Evolutionary conservation across 2,888 invertebrate species (phyloP).

Genomic region (Aphodius granarius): DNA sequence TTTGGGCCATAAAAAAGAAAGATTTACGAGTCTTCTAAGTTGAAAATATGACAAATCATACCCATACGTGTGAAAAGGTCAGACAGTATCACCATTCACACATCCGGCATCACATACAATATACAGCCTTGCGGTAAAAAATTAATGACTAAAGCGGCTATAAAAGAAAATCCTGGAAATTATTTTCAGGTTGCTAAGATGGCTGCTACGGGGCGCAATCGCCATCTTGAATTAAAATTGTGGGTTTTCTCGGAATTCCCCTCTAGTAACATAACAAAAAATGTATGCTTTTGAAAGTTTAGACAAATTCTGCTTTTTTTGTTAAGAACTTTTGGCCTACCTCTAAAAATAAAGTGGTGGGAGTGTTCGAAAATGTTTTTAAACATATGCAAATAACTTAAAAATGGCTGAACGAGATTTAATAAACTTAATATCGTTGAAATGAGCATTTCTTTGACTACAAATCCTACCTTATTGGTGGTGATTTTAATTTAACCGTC

Average conservation of each 20-base stretch:
- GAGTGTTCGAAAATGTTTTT: neutral
- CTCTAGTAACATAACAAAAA: no score
- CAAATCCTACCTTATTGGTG: neutral
- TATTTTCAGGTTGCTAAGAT: no score
- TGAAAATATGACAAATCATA: no score
- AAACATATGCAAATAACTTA: neutral
- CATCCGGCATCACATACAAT: no score
- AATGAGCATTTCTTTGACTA: neutral
- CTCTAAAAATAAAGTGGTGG: no score
- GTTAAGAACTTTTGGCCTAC: neutral
- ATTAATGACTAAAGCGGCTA: neutral
- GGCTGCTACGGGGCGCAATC: no score
- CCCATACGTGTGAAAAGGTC: no score
- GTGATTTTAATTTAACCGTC: neutral
- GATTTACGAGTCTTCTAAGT: no score
- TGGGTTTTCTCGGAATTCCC: neutral
- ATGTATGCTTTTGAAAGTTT: neutral
- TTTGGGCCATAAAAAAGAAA: no score
- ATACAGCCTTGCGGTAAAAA: neutral
- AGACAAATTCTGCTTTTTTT: neutral
- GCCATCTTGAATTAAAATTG: neutral
- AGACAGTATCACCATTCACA: no score
- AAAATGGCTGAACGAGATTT: neutral
- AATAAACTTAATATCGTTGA: neutral
- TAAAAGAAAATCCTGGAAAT: neutral